A percentile compares a stretch with the other conserved stretches of the same genome.
Evolutionary conservation across 2,113 vertebrate genomes (phyloP).

Genomic region (Agelaius tricolor): DNA sequence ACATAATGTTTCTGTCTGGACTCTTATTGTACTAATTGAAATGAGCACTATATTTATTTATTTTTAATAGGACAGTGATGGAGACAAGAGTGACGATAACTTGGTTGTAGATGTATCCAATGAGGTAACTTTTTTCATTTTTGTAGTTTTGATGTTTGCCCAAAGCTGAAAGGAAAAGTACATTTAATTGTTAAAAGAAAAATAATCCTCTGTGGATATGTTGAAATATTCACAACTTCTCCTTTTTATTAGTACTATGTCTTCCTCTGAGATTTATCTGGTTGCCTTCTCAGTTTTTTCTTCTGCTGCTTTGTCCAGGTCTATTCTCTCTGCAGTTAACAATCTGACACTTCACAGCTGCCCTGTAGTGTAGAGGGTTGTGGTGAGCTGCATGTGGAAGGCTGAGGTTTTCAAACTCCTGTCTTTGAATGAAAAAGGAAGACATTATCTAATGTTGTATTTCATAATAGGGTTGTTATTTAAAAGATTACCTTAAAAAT

Average conservation of each 20-base stretch:
- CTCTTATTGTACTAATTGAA: constrained; percentile 40
- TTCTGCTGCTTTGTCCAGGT: background rate
- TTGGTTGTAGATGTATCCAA: constrained; percentile 88
- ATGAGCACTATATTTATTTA: constrained; percentile 61
- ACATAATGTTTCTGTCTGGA: background rate
- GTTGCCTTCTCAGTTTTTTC: background rate
- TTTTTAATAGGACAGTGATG: constrained; percentile 83
- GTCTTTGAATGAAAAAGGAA: background rate
- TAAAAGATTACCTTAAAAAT: background rate
- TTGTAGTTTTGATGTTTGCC: constrained; percentile 9
- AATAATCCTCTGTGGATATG: background rate
- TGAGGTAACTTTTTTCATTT: constrained; percentile 77
- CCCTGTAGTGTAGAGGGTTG: background rate
- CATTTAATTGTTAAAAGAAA: background rate
- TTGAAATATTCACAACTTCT: constrained; percentile 19
- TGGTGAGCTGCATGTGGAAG: background rate
- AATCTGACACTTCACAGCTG: background rate
- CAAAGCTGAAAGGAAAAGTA: constrained; percentile 28
- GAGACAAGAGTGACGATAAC: constrained; percentile 88
- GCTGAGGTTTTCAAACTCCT: background rate
- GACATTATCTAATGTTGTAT: background rate
- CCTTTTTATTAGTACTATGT: background rate
- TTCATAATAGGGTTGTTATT: background rate
- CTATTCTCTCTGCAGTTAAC: accelerated
- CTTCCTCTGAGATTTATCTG: background rate